phyloP scores from a whole-genome alignment of 2,888 invertebrate genomes.

The Drosophila paramelanica region DNA sequence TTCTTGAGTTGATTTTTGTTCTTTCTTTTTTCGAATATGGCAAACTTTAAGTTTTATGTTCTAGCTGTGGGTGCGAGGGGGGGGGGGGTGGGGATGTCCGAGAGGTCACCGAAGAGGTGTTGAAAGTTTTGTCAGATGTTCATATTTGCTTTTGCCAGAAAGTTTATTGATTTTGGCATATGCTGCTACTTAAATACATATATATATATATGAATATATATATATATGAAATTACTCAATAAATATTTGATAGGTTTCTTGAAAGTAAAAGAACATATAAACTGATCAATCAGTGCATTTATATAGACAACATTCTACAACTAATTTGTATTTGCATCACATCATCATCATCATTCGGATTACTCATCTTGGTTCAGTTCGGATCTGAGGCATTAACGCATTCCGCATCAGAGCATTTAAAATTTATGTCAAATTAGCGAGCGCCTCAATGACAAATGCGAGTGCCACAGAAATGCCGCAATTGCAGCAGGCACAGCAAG shows the following conservation, averaged over 20 bases:
- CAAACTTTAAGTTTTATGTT: constrained; percentile 25
- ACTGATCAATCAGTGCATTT: too few species aligned
- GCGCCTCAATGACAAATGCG: constrained; percentile 72
- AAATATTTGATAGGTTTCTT: constrained; percentile 10
- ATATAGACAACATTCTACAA: not conserved
- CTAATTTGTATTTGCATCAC: constrained; percentile 18
- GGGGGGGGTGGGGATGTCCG: not conserved
- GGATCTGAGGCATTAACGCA: constrained; percentile 29
- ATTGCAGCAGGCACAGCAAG: constrained; percentile 17
- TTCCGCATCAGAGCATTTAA: constrained; percentile 59
- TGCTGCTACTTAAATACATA: too few species aligned
- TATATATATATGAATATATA: too few species aligned
- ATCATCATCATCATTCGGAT: not conserved
- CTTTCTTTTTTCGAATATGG: constrained; percentile 1
- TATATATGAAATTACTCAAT: not conserved
- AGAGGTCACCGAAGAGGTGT: constrained; percentile 32
- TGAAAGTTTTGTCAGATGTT: constrained; percentile 54
- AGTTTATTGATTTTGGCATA: constrained; percentile 53
- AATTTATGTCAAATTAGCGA: constrained; percentile 72
- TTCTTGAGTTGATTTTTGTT: constrained; percentile 38
- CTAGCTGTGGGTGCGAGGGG: not conserved
- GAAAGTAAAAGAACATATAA: too few species aligned
- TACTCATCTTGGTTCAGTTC: constrained; percentile 2
- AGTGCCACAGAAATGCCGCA: constrained; percentile 32
- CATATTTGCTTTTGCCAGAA: constrained; percentile 36